Evolutionary conservation across 2,888 invertebrate genomes (phyloP), one percentile per base, ranked within the genome.

Genomic region (Heliconius aoede): DNA sequence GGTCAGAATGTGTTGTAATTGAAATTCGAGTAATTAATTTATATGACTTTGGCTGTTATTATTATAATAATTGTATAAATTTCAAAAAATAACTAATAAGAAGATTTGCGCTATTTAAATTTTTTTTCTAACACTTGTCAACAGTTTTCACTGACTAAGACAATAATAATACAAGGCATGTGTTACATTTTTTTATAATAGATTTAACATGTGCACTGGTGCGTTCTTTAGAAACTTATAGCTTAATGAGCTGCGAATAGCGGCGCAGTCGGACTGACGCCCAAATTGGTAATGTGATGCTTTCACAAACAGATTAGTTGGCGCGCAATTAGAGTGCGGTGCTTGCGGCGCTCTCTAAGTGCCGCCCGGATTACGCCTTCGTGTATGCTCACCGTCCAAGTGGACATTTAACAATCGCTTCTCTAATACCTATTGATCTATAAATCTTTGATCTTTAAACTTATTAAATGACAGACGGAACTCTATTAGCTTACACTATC

Each of bases 351-450:
- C 86, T 83, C 86, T 83, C 89, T 93, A 92, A 93, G 94, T 94
- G 94, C 91, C 88, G 90, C 86, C 88, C 88, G 87, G 94, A 94
- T 93, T 93, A 93, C 89, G 91, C 89, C 89, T 92, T 90, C 88
- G 85, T 89, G 90, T 89, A 91, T 88, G 86, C 90, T 86, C 88
- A 86, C 88, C 87, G 87, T 82, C 87, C 85, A 89, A 91, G 90
- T 91, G 92, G 90, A 90, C 90, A 89, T 88, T 90, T 88, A 90
- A 88, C 86, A 86, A 90, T 89, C 89, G 87, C 86, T 85, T 88
- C 87, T 84, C 88, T 91, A 90, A 91, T 91, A 87, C 89, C 85
- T 89, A 88, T 90, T 89, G 87, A 88, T 89, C 85, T 84, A 85
- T 89, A 88, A 89, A 90, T 89, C 87, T 88, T 90, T 88, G 86